Percentiles rank a stretch among this genome's conserved stretches.
Conservation (phyloP, 2,113 vertebrate species). For the Delphinapterus leucas region DNA sequence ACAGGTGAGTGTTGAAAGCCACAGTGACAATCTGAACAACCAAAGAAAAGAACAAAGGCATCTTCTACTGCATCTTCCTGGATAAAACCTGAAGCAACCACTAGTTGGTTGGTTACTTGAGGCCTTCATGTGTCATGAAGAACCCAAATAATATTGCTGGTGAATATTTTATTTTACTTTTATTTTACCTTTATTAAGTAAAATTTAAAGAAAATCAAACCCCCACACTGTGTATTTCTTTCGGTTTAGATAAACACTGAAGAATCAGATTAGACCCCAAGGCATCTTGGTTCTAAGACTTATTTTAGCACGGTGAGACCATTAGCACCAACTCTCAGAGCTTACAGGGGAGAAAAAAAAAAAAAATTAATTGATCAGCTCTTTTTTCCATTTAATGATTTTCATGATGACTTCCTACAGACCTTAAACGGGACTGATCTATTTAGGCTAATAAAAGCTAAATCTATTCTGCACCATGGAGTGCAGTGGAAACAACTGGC, state of each 20-base stretch:
- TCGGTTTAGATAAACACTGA: neutral
- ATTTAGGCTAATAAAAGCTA: constrained; percentile 66
- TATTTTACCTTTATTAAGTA: neutral
- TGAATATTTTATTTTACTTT: neutral
- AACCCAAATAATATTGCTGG: neutral
- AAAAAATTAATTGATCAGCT: constrained; percentile 43
- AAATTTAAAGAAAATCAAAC: constrained; percentile 28
- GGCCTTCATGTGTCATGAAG: neutral
- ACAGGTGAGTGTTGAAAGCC: neutral
- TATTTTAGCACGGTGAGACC: neutral
- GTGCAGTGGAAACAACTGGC: neutral
- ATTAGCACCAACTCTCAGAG: neutral
- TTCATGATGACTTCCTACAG: constrained; percentile 64
- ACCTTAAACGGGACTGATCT: constrained; percentile 70
- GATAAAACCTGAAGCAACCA: neutral
- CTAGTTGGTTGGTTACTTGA: neutral
- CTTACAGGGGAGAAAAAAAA: neutral
- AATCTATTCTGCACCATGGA: constrained; percentile 5
- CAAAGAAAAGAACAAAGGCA: neutral
- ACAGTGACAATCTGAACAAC: neutral
- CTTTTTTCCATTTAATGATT: constrained; percentile 58
- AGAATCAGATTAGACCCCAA: neutral
- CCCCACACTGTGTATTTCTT: neutral
- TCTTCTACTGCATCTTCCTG: neutral
- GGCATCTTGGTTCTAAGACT: neutral